Conservation (phyloP, 2,888 invertebrate species). For the Abrostola tripartita region DNA sequence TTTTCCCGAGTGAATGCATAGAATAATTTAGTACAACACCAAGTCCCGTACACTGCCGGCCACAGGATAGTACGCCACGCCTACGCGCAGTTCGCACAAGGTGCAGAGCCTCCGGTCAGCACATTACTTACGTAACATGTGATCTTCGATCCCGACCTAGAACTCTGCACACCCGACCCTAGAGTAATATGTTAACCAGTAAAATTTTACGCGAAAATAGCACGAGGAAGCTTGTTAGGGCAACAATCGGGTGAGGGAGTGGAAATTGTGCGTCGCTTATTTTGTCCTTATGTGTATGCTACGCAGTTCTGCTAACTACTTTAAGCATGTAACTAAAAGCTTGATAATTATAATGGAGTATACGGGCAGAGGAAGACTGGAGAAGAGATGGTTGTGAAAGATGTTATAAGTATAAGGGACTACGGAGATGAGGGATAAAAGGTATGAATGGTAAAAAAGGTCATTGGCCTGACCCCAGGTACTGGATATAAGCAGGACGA, state of each 20-base stretch:
- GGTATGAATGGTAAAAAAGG: no score
- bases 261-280: constrained; percentile 2
- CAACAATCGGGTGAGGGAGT: no score
- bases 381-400: no score
- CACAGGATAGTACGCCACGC: constrained; percentile 57
- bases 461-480: no score
- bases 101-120: constrained; percentile 66
- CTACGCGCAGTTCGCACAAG: constrained; percentile 62
- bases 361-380: no score
- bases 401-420: no score
- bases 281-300: constrained; percentile 19
- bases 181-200: constrained; percentile 54
- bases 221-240: constrained; percentile 13
- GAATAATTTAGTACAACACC: constrained; percentile 28
- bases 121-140: constrained; percentile 64
- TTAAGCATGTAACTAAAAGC: no score
- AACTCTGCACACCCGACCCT: constrained; percentile 53
- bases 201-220: constrained; percentile 53
- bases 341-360: no score
- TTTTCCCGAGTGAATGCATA: constrained; percentile 25
- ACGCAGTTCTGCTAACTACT: no score
- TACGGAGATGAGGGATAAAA: no score
- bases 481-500: no score
- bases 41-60: constrained; percentile 58
- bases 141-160: constrained; percentile 63